Percentiles rank a stretch among this genome's conserved stretches.
Evolutionary conservation across 2,888 invertebrate genomes (phyloP).

Genomic region (Lucinisca nassula): DNA sequence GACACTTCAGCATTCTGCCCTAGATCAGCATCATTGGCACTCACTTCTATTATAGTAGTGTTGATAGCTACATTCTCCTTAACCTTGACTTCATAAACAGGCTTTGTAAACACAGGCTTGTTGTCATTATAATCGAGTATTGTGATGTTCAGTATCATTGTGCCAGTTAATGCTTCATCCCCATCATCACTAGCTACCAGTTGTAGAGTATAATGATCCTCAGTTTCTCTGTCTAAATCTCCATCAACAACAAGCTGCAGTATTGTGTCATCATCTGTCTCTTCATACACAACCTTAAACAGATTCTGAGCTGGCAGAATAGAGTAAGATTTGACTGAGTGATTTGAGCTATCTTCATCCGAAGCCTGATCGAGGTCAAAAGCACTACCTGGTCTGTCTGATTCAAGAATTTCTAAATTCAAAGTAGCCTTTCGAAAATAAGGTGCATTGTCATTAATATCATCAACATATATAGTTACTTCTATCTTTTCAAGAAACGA

Average conservation of each 20-base stretch:
- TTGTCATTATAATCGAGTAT: slow-evolving; percentile 83
- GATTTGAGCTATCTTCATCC: slow-evolving; percentile 77
- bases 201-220: slow-evolving; percentile 74
- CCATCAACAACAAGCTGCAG: slow-evolving; percentile 75
- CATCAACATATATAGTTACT: slow-evolving; percentile 79
- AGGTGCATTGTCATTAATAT: slow-evolving; percentile 85
- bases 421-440: slow-evolving; percentile 73
- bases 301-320: slow-evolving; percentile 74
- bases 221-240: slow-evolving; percentile 78
- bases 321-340: slow-evolving; percentile 75
- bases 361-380: slow-evolving; percentile 74
- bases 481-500: slow-evolving; percentile 79
- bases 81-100: slow-evolving; percentile 73
- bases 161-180: slow-evolving; percentile 69
- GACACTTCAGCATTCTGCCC: slow-evolving; percentile 92
- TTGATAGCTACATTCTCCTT: slow-evolving; percentile 76
- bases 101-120: slow-evolving; percentile 76
- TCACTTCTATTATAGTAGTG: slow-evolving; percentile 89
- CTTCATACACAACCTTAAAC: slow-evolving; percentile 72
- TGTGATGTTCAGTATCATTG: slow-evolving; percentile 71
- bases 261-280: slow-evolving; percentile 70
- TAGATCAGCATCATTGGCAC: slow-evolving; percentile 95
- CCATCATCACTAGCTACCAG: slow-evolving; percentile 81
- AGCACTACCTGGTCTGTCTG: slow-evolving; percentile 71
- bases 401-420: slow-evolving; percentile 74